These are phyloP conservation scores for Rhombomys opimus DNA, from an alignment of 2,113 vertebrate species.

Conservation along the genomic window DNA sequence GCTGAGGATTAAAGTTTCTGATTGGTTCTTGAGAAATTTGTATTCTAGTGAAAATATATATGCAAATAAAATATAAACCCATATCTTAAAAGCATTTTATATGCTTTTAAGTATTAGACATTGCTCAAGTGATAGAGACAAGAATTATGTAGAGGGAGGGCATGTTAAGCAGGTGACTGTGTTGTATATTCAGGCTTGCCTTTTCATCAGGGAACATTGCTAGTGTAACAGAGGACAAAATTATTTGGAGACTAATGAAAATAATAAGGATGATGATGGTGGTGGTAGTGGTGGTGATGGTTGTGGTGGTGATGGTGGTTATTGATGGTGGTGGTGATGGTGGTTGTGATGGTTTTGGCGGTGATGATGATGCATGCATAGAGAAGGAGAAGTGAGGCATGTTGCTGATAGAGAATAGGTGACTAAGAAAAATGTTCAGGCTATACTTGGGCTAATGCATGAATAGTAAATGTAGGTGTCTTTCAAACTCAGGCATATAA, in stretches of 20 bases:
- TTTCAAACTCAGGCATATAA: neutral
- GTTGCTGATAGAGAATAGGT: neutral
- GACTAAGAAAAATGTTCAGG: neutral
- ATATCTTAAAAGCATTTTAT: slow-evolving; percentile 17
- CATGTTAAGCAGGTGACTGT: neutral
- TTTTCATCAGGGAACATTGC: neutral
- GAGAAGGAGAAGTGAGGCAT: neutral
- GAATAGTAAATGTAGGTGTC: neutral
- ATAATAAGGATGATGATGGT: neutral
- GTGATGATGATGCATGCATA: neutral
- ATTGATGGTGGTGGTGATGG: neutral
- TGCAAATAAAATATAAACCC: slow-evolving; percentile 33
- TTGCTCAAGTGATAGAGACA: neutral
- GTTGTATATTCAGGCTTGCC: neutral
- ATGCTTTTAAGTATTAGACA: slow-evolving; percentile 24
- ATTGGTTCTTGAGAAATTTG: slow-evolving; percentile 10
- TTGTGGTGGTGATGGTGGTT: too few relatives aligned
- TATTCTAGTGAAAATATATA: neutral
- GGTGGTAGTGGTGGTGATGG: neutral
- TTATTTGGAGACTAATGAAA: neutral
- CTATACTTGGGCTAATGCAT: neutral
- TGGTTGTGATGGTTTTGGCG: too few relatives aligned
- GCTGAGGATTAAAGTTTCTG: neutral
- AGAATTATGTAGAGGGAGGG: neutral
- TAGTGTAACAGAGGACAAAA: neutral